Evolutionary conservation across 2,797 vertebrate genomes (phyloP).

Genomic region (Hypotaenidia okinawae): DNA sequence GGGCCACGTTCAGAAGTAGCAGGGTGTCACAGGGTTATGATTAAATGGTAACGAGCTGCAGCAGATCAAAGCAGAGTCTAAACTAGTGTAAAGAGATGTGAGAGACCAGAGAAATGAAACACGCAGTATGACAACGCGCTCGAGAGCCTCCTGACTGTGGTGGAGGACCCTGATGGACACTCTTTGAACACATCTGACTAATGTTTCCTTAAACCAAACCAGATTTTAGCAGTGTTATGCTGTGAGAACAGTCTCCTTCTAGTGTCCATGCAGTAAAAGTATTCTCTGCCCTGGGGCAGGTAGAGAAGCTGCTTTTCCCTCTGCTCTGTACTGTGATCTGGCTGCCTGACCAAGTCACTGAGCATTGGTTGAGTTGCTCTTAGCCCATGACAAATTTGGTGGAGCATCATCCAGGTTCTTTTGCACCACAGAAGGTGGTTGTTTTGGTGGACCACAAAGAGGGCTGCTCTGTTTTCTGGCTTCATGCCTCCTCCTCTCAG

Average conservation of each 20-base stretch:
- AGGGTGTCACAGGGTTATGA: neutral
- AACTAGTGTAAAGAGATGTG: neutral
- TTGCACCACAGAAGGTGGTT: neutral
- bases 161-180: neutral
- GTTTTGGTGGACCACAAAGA: neutral
- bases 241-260: neutral
- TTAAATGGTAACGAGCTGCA: neutral
- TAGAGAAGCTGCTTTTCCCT: neutral
- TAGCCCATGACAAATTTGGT: neutral
- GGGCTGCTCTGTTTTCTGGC: neutral
- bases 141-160: neutral
- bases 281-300: neutral
- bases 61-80: neutral
- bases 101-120: neutral
- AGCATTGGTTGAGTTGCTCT: neutral
- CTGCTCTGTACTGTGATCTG: neutral
- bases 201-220: neutral
- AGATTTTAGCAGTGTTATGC: neutral
- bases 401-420: neutral
- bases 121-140: fast-evolving
- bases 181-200: neutral
- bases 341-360: neutral
- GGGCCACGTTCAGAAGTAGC: neutral
- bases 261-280: neutral
- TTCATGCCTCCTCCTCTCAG: neutral